These are phyloP conservation scores for Rhopalosiphum padi DNA, from an alignment of 1,140 invertebrate genomes.

Conservation along the genomic window DNA sequence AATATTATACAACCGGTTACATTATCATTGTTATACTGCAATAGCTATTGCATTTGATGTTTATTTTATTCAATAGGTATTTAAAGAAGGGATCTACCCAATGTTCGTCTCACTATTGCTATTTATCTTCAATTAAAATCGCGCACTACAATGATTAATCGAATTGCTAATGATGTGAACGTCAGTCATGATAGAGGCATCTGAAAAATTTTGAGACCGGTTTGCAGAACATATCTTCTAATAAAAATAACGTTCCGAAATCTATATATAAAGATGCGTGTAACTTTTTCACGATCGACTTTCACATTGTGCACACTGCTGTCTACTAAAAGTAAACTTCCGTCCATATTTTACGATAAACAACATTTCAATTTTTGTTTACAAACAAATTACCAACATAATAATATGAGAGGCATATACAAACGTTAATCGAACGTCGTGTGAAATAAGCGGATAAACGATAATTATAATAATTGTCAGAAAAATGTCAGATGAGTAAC, in stretches of 20 bases:
- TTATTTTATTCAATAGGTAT: not conserved
- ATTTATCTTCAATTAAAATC: constrained; percentile 6
- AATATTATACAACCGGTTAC: not conserved
- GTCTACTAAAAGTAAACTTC: not conserved
- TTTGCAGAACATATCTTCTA: not conserved
- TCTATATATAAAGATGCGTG: not conserved
- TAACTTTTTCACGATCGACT: constrained; percentile 15
- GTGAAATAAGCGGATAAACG: not conserved
- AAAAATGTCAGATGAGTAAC: not conserved
- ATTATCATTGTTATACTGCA: no score
- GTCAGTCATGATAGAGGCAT: not conserved
- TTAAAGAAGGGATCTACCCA: not conserved
- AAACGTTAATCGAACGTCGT: not conserved
- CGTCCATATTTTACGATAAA: not conserved
- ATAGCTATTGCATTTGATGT: not conserved
- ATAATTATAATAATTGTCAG: not conserved
- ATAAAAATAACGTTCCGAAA: constrained; percentile 17
- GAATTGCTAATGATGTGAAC: not conserved
- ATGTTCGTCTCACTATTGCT: not conserved
- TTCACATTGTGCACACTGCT: not conserved
- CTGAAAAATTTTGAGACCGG: not conserved
- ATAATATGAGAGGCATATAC: not conserved
- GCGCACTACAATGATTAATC: not conserved
- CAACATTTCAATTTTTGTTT: not conserved
- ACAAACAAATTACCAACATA: not conserved